Evolutionary conservation across 1,140 invertebrate genomes (phyloP).

Genomic region (Eumeta japonica): DNA sequence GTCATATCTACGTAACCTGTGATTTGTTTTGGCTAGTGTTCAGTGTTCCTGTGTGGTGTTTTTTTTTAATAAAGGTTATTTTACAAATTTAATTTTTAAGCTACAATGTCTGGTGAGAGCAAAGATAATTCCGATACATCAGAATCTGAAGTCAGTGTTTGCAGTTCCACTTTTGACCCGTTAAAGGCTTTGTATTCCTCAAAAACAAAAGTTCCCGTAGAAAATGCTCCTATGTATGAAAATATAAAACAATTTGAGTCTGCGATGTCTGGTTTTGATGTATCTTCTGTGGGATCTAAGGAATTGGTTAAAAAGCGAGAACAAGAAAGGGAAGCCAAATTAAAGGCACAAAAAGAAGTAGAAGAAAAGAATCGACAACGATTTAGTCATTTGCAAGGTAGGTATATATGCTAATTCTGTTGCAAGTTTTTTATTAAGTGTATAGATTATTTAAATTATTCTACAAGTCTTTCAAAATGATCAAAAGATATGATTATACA

Average conservation of each 20-base stretch:
- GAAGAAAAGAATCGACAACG: slow-evolving; percentile 39
- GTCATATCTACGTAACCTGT: too few relatives aligned
- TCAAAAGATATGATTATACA: too few relatives aligned
- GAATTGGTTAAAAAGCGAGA: slow-evolving; percentile 26
- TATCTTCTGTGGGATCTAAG: slow-evolving; percentile 25
- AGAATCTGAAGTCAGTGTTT: slow-evolving; percentile 64
- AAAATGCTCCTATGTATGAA: slow-evolving; percentile 61
- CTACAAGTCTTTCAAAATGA: too few relatives aligned
- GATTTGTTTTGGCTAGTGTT: too few relatives aligned
- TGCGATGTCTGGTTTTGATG: slow-evolving; percentile 18
- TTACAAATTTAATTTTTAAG: slow-evolving; percentile 10
- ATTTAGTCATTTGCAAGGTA: slow-evolving; percentile 39
- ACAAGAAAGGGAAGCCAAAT: slow-evolving; percentile 27
- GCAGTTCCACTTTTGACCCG: slow-evolving; percentile 67
- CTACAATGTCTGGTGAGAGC: slow-evolving; percentile 21
- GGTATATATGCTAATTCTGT: too few relatives aligned
- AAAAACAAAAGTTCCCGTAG: slow-evolving; percentile 54
- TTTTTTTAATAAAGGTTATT: too few relatives aligned
- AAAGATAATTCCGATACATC: slow-evolving; percentile 36
- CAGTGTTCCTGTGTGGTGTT: too few relatives aligned
- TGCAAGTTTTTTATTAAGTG: too few relatives aligned
- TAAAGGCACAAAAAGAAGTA: slow-evolving; percentile 22
- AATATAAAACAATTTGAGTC: slow-evolving; percentile 63
- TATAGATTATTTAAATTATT: too few relatives aligned
- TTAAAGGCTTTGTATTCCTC: slow-evolving; percentile 63